phyloP scores from a whole-genome alignment of 1,140 invertebrate species.

The Melitaea cinxia region DNA sequence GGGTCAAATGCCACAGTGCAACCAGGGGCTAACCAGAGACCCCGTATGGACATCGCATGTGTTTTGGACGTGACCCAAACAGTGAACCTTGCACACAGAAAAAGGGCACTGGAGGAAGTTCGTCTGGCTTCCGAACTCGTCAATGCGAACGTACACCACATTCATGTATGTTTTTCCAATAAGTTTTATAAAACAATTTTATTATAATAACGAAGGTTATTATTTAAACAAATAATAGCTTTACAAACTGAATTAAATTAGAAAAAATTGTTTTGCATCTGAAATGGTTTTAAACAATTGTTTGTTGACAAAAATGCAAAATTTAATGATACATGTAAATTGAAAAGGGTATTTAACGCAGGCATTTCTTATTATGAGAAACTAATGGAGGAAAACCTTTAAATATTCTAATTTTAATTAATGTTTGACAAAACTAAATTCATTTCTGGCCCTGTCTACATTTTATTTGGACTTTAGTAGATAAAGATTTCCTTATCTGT shows the following conservation, averaged over 20 bases:
- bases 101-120: conserved; percentile 92
- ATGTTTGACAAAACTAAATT: no score
- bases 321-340: no score
- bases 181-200: neutral
- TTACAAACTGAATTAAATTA: neutral
- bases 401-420: neutral
- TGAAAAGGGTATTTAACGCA: no score
- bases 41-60: conserved; percentile 95
- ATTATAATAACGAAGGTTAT: neutral
- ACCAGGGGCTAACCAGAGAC: conserved; percentile 78
- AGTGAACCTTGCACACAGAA: conserved; percentile 87
- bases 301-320: no score
- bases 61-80: conserved; percentile 91
- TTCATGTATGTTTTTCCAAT: conserved; percentile 85
- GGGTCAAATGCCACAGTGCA: conserved; percentile 86
- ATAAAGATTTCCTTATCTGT: no score
- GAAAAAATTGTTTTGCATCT: no score
- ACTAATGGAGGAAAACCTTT: no score
- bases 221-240: neutral
- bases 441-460: no score
- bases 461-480: no score
- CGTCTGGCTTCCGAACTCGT: conserved; percentile 89
- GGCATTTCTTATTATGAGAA: no score
- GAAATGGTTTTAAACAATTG: no score
- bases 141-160: conserved; percentile 91